These are phyloP conservation scores for Eulemur albifrons DNA, from an alignment of 2,797 vertebrate species.

Conservation along the genomic window DNA sequence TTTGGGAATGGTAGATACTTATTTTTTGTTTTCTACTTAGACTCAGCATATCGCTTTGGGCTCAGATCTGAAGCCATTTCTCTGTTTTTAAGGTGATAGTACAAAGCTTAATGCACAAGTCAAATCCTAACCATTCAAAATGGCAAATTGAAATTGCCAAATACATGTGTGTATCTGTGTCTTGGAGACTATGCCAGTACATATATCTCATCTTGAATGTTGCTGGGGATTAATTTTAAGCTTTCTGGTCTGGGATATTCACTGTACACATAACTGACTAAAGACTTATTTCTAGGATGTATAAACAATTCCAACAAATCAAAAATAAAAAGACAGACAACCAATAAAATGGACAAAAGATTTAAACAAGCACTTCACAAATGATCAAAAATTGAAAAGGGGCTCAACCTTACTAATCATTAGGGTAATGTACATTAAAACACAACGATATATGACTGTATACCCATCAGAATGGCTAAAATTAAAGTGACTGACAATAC, in stretches of 20 bases:
- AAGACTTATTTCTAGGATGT: background rate
- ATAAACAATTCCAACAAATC: background rate
- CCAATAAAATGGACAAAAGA: background rate
- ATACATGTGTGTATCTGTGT: background rate
- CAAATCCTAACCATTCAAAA: background rate
- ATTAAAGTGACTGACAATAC: background rate
- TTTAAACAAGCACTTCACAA: conserved; percentile 17
- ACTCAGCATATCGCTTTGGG: background rate
- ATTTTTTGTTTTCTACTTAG: background rate
- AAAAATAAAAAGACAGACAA: background rate
- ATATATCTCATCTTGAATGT: background rate
- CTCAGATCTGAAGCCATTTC: background rate
- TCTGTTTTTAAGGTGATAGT: background rate
- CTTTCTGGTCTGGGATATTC: background rate
- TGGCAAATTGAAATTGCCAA: background rate
- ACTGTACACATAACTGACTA: background rate
- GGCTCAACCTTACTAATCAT: background rate
- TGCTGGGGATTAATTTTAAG: background rate
- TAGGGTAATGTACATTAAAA: background rate
- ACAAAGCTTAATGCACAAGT: background rate
- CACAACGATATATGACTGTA: background rate
- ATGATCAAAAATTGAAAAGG: background rate
- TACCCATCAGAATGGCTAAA: background rate
- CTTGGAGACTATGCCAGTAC: background rate
- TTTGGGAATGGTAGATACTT: background rate